Conservation (phyloP, 2,888 invertebrate genomes). For the Nomada ferruginata region DNA sequence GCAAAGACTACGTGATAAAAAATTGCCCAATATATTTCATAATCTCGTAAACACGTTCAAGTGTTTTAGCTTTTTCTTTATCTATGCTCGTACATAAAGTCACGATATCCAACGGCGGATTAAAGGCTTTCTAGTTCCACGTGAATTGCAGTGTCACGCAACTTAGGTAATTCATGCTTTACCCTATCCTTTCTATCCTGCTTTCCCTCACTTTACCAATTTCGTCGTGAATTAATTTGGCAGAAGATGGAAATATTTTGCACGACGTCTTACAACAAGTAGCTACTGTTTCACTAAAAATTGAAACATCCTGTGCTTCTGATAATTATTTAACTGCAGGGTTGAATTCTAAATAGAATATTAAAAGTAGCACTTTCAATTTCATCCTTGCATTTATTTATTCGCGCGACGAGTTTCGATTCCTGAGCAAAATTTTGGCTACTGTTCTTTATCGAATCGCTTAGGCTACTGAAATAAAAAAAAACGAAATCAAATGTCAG, state of each 20-base stretch:
- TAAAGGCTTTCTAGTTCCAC: constrained; percentile 58
- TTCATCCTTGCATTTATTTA: too few relatives aligned
- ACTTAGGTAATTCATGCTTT: constrained; percentile 67
- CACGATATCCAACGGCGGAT: constrained; percentile 59
- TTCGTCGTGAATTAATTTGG: constrained; percentile 12
- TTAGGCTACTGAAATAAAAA: neutral
- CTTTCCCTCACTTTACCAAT: constrained; percentile 27
- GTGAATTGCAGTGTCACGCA: constrained; percentile 69
- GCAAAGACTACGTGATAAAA: constrained; percentile 2
- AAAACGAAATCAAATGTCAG: constrained; percentile 29
- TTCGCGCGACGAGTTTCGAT: too few relatives aligned
- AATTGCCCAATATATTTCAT: neutral
- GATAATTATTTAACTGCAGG: neutral
- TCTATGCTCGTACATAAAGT: constrained; percentile 50
- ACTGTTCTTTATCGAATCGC: neutral
- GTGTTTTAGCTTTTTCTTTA: constrained; percentile 13
- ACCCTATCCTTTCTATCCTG: constrained; percentile 17
- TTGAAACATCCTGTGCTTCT: neutral
- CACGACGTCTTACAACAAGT: neutral
- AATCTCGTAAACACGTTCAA: constrained; percentile 3
- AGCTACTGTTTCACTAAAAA: neutral
- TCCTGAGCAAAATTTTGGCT: too few relatives aligned
- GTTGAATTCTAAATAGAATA: too few relatives aligned
- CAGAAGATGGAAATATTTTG: neutral
- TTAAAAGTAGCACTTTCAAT: too few relatives aligned